phyloP scores from a whole-genome alignment of 2,888 invertebrate species.

The Mythimna impura region DNA sequence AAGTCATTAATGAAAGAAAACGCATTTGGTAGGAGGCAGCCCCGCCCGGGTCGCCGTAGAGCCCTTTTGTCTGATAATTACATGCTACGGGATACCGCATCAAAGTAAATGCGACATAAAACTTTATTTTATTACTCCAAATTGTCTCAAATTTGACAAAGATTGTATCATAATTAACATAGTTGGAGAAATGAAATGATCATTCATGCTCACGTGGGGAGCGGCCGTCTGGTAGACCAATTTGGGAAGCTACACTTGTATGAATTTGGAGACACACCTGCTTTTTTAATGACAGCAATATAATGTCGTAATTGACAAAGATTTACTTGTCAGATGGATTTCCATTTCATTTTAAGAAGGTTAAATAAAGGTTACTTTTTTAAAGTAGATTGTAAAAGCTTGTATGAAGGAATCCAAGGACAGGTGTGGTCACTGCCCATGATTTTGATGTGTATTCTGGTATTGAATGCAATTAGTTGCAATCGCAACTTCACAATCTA shows the following conservation, averaged over 20 bases:
- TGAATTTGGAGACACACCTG: slow-evolving; percentile 41
- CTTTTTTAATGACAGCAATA: slow-evolving; percentile 4
- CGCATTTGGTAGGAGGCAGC: slow-evolving; percentile 59
- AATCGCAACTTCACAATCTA: background rate
- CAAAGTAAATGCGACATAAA: slow-evolving; percentile 89
- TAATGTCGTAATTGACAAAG: background rate
- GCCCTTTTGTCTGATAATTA: slow-evolving; percentile 82
- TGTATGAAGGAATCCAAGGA: background rate
- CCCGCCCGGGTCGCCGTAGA: slow-evolving; percentile 61
- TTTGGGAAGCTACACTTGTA: slow-evolving; percentile 7
- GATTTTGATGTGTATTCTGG: background rate
- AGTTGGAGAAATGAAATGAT: slow-evolving; percentile 77
- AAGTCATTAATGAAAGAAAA: slow-evolving; percentile 65
- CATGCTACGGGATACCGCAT: slow-evolving; percentile 81
- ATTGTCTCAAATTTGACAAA: slow-evolving; percentile 89
- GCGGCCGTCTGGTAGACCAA: slow-evolving; percentile 30
- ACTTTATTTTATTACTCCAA: slow-evolving; percentile 89
- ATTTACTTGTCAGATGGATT: background rate
- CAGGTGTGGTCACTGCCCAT: background rate
- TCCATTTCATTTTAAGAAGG: background rate
- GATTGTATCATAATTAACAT: slow-evolving; percentile 84
- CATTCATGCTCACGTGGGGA: slow-evolving; percentile 58
- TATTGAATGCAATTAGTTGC: background rate
- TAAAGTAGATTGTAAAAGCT: background rate
- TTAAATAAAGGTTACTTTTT: background rate